A percentile compares a stretch with the other conserved stretches of the same genome.
phyloP scores from a whole-genome alignment of 2,888 invertebrate genomes.

The Meiosimyza decipiens region DNA sequence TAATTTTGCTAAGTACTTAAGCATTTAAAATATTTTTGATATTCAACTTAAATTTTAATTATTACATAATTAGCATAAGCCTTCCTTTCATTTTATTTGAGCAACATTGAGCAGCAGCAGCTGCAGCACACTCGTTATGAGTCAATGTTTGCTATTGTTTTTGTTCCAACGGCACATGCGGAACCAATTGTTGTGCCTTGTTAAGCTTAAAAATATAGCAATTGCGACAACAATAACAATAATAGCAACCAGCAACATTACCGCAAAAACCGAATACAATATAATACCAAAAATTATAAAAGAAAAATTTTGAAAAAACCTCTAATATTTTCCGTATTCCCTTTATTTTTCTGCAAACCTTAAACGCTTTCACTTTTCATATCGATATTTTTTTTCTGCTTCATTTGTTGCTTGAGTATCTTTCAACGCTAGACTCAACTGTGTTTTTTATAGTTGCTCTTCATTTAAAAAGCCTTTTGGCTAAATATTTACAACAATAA shows the following conservation, averaged over 20 bases:
- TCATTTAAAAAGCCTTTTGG: neutral
- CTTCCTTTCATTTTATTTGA: no score
- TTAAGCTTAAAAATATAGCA: neutral
- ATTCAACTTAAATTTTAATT: no score
- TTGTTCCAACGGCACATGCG: neutral
- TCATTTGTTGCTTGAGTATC: no score
- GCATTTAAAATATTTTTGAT: no score
- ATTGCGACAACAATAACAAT: neutral
- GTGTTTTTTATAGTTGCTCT: neutral
- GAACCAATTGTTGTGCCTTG: conserved; percentile 3
- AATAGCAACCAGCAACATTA: neutral
- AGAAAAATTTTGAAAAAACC: neutral
- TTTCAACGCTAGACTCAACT: neutral
- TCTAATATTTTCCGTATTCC: conserved; percentile 18
- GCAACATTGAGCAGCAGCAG: no score
- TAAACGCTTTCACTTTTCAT: conserved; percentile 35
- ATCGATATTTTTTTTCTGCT: conserved; percentile 19
- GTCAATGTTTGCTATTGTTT: no score
- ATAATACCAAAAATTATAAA: neutral
- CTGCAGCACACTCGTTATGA: no score
- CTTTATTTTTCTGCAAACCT: conserved; percentile 4
- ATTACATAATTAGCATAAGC: no score
- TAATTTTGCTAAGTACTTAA: neutral
- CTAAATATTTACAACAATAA: neutral
- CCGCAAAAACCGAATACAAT: no score